Base-by-base conservation (phyloP, 1,140 invertebrate species). In the Sminthurinus signatus region DNA sequence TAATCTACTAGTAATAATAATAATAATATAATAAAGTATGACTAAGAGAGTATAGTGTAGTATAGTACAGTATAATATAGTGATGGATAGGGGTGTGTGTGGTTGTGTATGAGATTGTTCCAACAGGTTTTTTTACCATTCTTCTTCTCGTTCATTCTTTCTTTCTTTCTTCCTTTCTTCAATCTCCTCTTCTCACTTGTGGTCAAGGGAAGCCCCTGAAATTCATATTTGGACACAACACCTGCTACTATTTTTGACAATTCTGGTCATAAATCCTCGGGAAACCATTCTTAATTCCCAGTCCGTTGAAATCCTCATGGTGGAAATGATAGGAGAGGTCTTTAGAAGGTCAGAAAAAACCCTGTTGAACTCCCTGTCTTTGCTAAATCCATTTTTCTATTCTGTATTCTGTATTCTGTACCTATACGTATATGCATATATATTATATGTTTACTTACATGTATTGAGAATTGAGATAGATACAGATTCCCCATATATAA, bases 91-190 rank as follows among this genome's bases (percentile, higher is more conserved):
- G 17, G 17, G 15, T 19, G 12, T 10, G 51, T 28, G 15, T 25
- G 51, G 10, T 28, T 52, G n/a, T 64, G 48, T n/a, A 62, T 54
- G 42, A 55, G 19, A 58, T 62, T 59, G 43, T 31, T 44, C 28
- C 60, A 68, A 62, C 61, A 55, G 57, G 60, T 63, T 68, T 68
- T 64, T 64, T 66, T 61, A 60, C 43, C 42, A 48, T 63, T 57
- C 58, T n/a, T n/a, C n/a, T n/a, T n/a, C n/a, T n/a, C n/a, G n/a
- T n/a, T n/a, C n/a, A n/a, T n/a, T n/a, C n/a, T n/a, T n/a, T n/a
- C n/a, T n/a, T n/a, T n/a, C n/a, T n/a, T n/a, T n/a, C n/a, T n/a
- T n/a, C n/a, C n/a, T n/a, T n/a, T n/a, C n/a, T n/a, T n/a, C n/a
- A n/a, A n/a, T n/a, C n/a, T n/a, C n/a, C n/a, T n/a, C n/a, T n/a